phyloP scores from a whole-genome alignment of 1,140 invertebrate genomes.

The Drosophila ambigua region DNA sequence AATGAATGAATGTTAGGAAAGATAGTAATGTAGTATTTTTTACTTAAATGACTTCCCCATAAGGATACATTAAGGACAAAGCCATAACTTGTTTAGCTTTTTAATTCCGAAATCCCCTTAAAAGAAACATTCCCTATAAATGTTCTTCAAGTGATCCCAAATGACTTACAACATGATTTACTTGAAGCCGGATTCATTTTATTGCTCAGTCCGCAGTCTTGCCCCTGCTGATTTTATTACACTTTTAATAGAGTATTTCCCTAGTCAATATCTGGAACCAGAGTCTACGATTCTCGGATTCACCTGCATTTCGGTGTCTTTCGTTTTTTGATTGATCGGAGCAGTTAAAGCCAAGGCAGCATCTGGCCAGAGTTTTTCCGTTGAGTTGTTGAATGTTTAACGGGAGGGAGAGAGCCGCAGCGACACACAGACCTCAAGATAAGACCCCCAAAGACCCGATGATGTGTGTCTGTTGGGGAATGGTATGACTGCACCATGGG shows the following conservation, averaged over 20 bases:
- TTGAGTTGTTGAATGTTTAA: constrained; percentile 57
- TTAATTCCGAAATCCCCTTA: too few relatives aligned
- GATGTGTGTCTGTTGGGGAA: constrained; percentile 30
- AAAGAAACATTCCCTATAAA: too few relatives aligned
- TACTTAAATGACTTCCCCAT: too few relatives aligned
- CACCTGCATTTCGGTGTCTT: constrained; percentile 53
- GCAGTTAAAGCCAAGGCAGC: constrained; percentile 44
- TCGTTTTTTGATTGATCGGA: constrained; percentile 58
- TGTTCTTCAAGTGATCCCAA: too few relatives aligned
- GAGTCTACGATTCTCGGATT: constrained; percentile 18
- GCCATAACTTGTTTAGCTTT: background rate
- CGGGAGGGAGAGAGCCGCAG: constrained; percentile 9
- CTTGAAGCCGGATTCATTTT: background rate
- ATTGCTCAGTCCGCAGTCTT: too few relatives aligned
- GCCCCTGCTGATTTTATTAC: background rate
- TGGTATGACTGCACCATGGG: constrained; percentile 9
- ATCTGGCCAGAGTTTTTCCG: constrained; percentile 43
- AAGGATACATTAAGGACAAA: background rate
- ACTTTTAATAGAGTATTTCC: constrained; percentile 26
- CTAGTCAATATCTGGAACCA: background rate
- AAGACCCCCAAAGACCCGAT: constrained; percentile 36
- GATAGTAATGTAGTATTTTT: too few relatives aligned
- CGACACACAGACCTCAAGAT: constrained; percentile 16
- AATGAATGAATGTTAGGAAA: too few relatives aligned
- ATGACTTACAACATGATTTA: background rate